Conservation (phyloP, 2,888 invertebrate genomes). For the Hedychridium roseum region DNA sequence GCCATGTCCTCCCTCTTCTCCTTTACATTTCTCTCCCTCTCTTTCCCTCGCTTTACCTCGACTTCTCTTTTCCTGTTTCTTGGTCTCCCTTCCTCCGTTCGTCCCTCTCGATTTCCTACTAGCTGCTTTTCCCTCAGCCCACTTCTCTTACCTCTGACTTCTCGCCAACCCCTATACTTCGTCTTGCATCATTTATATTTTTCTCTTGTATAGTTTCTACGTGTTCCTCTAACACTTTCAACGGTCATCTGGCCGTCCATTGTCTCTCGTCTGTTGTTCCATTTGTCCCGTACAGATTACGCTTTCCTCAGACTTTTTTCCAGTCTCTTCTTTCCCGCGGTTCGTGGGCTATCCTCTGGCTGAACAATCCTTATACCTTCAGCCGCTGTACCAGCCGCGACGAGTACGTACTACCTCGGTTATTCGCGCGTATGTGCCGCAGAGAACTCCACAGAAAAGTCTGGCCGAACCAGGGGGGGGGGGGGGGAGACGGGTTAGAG, state of each 20-base stretch:
- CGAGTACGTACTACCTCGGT: constrained; percentile 45
- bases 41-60: constrained; percentile 10
- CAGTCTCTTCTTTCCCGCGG: too few relatives aligned
- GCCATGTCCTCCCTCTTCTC: constrained; percentile 20
- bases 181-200: too few relatives aligned
- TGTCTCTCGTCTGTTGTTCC: too few relatives aligned
- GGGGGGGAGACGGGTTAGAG: constrained; percentile 4
- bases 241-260: too few relatives aligned
- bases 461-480: constrained; percentile 5
- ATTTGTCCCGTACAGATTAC: too few relatives aligned
- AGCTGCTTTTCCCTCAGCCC: constrained; percentile 30
- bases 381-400: constrained; percentile 53
- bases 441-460: constrained; percentile 28
- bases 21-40: constrained; percentile 25
- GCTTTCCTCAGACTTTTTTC: too few relatives aligned
- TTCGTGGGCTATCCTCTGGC: constrained; percentile 38
- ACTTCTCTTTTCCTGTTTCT: constrained; percentile 17
- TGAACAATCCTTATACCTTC: constrained; percentile 61
- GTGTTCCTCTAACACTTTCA: too few relatives aligned
- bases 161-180: too few relatives aligned
- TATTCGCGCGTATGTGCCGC: constrained; percentile 43
- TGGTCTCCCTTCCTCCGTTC: constrained; percentile 21
- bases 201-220: too few relatives aligned
- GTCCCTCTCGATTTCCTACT: constrained; percentile 27
- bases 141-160: constrained; percentile 18